phyloP scores from a whole-genome alignment of 1,140 invertebrate species.

The Aphaenogaster rudis region DNA sequence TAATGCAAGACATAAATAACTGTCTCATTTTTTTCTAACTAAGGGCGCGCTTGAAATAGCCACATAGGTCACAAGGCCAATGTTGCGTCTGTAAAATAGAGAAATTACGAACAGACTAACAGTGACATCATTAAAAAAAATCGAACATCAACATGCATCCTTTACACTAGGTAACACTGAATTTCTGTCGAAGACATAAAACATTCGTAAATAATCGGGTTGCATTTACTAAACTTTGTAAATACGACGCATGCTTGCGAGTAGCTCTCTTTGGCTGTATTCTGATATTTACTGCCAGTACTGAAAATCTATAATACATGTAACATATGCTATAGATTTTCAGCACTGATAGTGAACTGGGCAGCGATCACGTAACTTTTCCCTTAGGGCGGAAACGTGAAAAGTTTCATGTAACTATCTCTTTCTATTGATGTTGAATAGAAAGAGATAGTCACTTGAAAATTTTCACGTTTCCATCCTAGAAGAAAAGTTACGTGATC shows the following conservation, averaged over 20 bases:
- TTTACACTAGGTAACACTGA: slow-evolving; percentile 57
- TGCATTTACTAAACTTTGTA: slow-evolving; percentile 39
- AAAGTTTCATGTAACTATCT: no score
- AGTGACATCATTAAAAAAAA: slow-evolving; percentile 13
- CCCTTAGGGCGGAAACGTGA: no score
- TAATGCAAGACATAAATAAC: slow-evolving; percentile 2
- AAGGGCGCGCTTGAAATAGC: slow-evolving; percentile 36
- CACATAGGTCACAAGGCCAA: slow-evolving; percentile 53
- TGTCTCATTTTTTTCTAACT: slow-evolving; percentile 27
- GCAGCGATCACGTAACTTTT: no score
- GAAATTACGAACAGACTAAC: slow-evolving; percentile 47
- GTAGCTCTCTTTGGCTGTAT: slow-evolving; percentile 31
- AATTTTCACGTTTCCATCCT: no score
- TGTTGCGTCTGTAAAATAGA: slow-evolving; percentile 40
- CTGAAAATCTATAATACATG: no score
- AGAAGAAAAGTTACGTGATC: no score
- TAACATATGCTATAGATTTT: no score
- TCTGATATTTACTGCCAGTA: no score
- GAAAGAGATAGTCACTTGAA: no score
- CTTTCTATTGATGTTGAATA: no score
- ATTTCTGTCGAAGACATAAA: slow-evolving; percentile 28
- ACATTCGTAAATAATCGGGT: slow-evolving; percentile 37
- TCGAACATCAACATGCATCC: slow-evolving; percentile 48
- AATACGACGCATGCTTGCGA: slow-evolving; percentile 45
- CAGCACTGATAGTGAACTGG: no score